Evolutionary conservation across 2,888 invertebrate species (phyloP).

Genomic region (Dione juno): DNA sequence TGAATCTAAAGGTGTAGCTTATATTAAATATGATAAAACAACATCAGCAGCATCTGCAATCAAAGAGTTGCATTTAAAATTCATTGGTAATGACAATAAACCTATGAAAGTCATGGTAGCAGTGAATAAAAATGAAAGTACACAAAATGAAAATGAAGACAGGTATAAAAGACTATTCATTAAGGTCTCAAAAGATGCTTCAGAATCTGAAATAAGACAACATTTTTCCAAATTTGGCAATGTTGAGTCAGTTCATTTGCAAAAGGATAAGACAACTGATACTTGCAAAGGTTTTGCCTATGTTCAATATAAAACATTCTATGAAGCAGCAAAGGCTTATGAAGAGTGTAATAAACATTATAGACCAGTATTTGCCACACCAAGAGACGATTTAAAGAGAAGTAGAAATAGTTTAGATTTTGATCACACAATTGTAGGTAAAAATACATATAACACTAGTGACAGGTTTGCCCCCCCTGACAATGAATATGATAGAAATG

Average conservation of each 20-base stretch:
- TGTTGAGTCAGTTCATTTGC: conserved; percentile 90
- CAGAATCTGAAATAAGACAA: conserved; percentile 88
- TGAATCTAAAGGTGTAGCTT: conserved; percentile 95
- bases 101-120: conserved; percentile 96
- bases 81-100: conserved; percentile 87
- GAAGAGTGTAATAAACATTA: conserved; percentile 94
- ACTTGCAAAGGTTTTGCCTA: conserved; percentile 95
- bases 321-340: conserved; percentile 93
- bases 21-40: conserved; percentile 94
- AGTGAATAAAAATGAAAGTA: conserved; percentile 74
- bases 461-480: conserved; percentile 45
- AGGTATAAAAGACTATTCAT: conserved; percentile 90
- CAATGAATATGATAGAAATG: conserved; percentile 49
- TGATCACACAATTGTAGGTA: conserved; percentile 39
- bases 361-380: conserved; percentile 95
- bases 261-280: conserved; percentile 90
- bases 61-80: conserved; percentile 92
- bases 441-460: conserved; percentile 46
- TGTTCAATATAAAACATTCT: conserved; percentile 90
- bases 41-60: conserved; percentile 95
- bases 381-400: conserved; percentile 84
- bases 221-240: conserved; percentile 95
- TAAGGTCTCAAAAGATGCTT: conserved; percentile 90
- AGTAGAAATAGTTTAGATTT: conserved; percentile 61
- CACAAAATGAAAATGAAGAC: conserved; percentile 65